Percentiles rank a stretch among this genome's conserved stretches.
These are phyloP conservation scores for Tetramorium simillimum DNA, from an alignment of 1,140 invertebrate species.

Conservation along the genomic window DNA sequence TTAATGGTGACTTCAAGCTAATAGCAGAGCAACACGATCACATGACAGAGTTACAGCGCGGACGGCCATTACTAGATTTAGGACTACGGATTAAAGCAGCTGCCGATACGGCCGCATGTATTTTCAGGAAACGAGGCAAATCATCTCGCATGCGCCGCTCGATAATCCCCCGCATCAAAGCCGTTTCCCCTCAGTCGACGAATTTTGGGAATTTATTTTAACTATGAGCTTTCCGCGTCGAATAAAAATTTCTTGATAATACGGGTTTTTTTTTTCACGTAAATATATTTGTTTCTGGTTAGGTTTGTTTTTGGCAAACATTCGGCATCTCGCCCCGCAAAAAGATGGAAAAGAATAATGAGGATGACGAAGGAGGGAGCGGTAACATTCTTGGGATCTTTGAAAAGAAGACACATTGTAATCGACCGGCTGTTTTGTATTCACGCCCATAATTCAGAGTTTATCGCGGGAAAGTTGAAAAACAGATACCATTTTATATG, in stretches of 20 bases:
- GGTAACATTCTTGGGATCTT: background rate
- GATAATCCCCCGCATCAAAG: background rate
- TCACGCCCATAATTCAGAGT: conserved; percentile 49
- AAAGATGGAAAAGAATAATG: background rate
- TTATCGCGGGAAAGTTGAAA: conserved; percentile 60
- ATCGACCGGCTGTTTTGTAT: conserved; percentile 39
- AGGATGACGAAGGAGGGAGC: background rate
- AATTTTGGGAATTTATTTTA: conserved; percentile 20
- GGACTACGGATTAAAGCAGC: conserved; percentile 55
- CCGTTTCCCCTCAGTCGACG: background rate
- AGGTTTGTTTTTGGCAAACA: background rate
- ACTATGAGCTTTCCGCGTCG: background rate
- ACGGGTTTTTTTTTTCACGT: background rate
- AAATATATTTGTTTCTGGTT: conserved; percentile 1
- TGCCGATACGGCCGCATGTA: conserved; percentile 27
- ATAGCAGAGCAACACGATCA: conserved; percentile 71
- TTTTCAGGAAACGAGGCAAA: conserved; percentile 28
- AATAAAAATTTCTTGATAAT: background rate
- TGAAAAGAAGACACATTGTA: background rate
- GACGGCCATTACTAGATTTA: conserved; percentile 61
- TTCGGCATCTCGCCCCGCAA: background rate
- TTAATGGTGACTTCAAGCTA: conserved; percentile 75
- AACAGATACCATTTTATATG: conserved; percentile 68
- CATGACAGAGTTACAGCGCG: conserved; percentile 62
- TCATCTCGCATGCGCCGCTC: conserved; percentile 20